phyloP scores from a whole-genome alignment of 1,140 invertebrate genomes.

The Ericerus pela region DNA sequence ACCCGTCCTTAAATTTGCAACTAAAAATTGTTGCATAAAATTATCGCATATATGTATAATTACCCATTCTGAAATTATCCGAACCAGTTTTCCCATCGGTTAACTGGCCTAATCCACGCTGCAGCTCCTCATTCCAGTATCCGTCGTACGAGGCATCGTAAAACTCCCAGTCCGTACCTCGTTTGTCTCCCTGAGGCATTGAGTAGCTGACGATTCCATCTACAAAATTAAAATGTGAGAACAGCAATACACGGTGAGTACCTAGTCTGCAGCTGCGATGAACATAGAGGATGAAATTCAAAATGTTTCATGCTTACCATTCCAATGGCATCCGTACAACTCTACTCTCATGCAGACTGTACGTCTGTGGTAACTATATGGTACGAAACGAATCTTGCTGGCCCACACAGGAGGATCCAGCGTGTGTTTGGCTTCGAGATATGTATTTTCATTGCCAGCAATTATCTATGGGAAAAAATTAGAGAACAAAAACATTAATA shows the following conservation, averaged over 20 bases:
- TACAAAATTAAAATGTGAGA: no score
- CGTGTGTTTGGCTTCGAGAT: slow-evolving; percentile 55
- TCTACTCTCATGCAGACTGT: slow-evolving; percentile 68
- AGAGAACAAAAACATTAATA: not conserved
- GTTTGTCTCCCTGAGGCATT: slow-evolving; percentile 62
- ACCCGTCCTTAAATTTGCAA: no score
- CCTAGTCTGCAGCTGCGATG: no score
- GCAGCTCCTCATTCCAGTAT: slow-evolving; percentile 42
- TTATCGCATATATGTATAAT: slow-evolving; percentile 35
- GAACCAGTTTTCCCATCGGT: slow-evolving; percentile 51
- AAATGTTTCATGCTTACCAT: slow-evolving; percentile 34
- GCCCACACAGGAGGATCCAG: slow-evolving; percentile 57
- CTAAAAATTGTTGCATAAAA: slow-evolving; percentile 28
- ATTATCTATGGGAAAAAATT: slow-evolving; percentile 49
- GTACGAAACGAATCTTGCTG: slow-evolving; percentile 53
- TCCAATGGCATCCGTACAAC: slow-evolving; percentile 55
- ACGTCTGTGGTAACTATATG: slow-evolving; percentile 52
- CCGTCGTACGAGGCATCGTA: slow-evolving; percentile 70
- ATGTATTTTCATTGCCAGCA: slow-evolving; percentile 66
- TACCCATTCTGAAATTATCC: slow-evolving; percentile 48
- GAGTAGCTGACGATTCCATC: slow-evolving; percentile 65
- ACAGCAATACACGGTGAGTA: no score
- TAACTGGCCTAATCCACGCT: slow-evolving; percentile 52
- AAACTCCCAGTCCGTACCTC: slow-evolving; percentile 53
- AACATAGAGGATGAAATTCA: slow-evolving; percentile 18